Conservation (phyloP, 2,888 invertebrate genomes). For the Cremastinae sp. region DNA sequence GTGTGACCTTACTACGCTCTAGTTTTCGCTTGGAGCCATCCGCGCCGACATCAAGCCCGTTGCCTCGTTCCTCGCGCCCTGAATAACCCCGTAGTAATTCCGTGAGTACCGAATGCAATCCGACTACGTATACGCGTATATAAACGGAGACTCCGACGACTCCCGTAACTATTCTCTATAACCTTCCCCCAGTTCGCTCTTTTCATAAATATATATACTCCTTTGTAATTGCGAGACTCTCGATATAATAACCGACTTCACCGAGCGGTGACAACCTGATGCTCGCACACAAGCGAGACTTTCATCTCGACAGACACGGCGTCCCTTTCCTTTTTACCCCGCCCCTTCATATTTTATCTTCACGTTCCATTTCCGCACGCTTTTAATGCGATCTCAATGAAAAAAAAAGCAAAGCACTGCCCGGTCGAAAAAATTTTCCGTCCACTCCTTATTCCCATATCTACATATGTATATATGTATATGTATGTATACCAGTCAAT, state of each 20-base stretch:
- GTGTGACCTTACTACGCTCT: constrained; percentile 11
- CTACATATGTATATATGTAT: too few species aligned
- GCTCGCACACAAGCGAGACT: not conserved
- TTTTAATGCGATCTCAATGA: too few species aligned
- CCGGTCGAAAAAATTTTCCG: too few species aligned
- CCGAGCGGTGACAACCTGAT: constrained; percentile 26
- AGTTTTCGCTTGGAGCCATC: constrained; percentile 22
- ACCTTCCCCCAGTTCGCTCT: not conserved
- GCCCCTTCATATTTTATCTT: too few species aligned
- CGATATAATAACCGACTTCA: constrained; percentile 45
- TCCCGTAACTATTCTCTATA: too few species aligned
- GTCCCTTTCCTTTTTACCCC: not conserved
- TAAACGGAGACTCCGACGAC: not conserved
- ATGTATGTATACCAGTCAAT: too few species aligned
- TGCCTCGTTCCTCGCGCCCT: constrained; percentile 21
- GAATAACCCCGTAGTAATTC: constrained; percentile 13
- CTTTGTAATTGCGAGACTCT: constrained; percentile 49
- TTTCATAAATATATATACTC: constrained; percentile 56
- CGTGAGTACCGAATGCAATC: constrained; percentile 23
- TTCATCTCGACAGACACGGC: not conserved
- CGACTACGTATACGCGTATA: not conserved
- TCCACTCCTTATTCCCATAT: too few species aligned
- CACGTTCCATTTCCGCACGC: too few species aligned
- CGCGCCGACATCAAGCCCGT: constrained; percentile 14
- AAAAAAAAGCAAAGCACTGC: too few species aligned